These are phyloP conservation scores for Torymus aiolomorphi DNA, from an alignment of 2,888 invertebrate species.

Conservation along the genomic window DNA sequence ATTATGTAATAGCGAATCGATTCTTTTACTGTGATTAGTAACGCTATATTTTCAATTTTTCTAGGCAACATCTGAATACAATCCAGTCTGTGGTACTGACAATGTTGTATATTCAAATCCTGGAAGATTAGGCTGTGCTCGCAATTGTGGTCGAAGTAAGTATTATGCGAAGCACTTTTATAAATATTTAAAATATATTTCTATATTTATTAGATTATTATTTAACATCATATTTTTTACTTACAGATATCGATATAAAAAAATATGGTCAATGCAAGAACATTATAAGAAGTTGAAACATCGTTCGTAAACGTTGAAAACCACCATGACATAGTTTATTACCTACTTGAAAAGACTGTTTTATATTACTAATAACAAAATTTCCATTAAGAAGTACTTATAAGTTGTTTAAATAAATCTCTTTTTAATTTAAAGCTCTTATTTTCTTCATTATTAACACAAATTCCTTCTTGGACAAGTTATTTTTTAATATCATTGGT, in stretches of 20 bases:
- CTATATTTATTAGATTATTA: too few species aligned
- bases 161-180: neutral
- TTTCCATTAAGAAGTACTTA: neutral
- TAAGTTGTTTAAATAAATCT: slow-evolving; percentile 8
- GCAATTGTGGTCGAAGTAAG: slow-evolving; percentile 65
- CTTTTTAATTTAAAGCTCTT: neutral
- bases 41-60: neutral
- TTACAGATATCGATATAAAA: too few species aligned
- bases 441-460: too few species aligned
- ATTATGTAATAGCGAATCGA: too few species aligned
- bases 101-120: slow-evolving; percentile 63
- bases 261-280: too few species aligned
- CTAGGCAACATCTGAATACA: slow-evolving; percentile 66
- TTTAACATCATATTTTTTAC: too few species aligned
- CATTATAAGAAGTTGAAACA: too few species aligned
- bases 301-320: neutral
- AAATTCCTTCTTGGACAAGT: too few species aligned
- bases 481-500: too few species aligned
- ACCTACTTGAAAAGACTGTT: slow-evolving; percentile 1
- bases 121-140: slow-evolving; percentile 63
- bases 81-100: slow-evolving; percentile 70
- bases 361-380: neutral
- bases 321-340: neutral
- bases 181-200: neutral
- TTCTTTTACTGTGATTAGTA: too few species aligned